These are phyloP conservation scores for Acromyrmex charruanus DNA, from an alignment of 1,140 invertebrate genomes.

Conservation along the genomic window DNA sequence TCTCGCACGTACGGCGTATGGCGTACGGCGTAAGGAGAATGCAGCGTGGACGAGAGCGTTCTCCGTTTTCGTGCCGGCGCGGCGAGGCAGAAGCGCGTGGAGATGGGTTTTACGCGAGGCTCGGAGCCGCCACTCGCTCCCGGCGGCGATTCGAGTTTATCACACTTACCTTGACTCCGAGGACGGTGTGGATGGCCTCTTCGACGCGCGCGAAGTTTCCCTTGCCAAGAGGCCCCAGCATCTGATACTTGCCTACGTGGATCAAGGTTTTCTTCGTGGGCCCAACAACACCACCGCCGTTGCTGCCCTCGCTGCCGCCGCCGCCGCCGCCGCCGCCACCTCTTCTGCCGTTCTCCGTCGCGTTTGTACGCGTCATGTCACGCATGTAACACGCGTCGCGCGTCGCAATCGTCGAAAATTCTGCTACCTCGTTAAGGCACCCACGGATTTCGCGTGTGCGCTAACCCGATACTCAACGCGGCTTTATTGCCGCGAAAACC, in stretches of 20 bases:
- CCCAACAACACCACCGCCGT: neutral
- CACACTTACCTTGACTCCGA: constrained; percentile 86
- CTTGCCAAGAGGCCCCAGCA: constrained; percentile 88
- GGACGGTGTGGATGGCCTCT: constrained; percentile 87
- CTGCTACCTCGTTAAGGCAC: neutral
- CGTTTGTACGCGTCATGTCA: constrained; percentile 49
- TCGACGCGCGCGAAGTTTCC: constrained; percentile 88
- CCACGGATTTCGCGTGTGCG: neutral
- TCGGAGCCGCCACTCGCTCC: constrained; percentile 46
- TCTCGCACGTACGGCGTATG: constrained; percentile 11
- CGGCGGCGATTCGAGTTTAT: constrained; percentile 55
- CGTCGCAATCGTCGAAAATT: neutral
- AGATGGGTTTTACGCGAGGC: constrained; percentile 43
- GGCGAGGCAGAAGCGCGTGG: constrained; percentile 14
- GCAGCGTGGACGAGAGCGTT: constrained; percentile 1
- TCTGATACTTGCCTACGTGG: constrained; percentile 87
- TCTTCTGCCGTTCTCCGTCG: neutral
- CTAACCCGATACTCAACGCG: neutral
- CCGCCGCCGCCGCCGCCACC: too few species aligned
- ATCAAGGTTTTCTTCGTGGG: constrained; percentile 73
- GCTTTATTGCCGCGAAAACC: constrained; percentile 18
- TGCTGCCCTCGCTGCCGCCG: neutral
- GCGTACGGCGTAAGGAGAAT: neutral
- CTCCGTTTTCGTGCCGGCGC: constrained; percentile 29
- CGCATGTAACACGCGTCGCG: neutral